A percentile compares a stretch with the other conserved stretches of the same genome.
These are phyloP conservation scores for Oncorhynchus tshawytscha DNA, from an alignment of 2,113 vertebrate species.

Conservation along the genomic window DNA sequence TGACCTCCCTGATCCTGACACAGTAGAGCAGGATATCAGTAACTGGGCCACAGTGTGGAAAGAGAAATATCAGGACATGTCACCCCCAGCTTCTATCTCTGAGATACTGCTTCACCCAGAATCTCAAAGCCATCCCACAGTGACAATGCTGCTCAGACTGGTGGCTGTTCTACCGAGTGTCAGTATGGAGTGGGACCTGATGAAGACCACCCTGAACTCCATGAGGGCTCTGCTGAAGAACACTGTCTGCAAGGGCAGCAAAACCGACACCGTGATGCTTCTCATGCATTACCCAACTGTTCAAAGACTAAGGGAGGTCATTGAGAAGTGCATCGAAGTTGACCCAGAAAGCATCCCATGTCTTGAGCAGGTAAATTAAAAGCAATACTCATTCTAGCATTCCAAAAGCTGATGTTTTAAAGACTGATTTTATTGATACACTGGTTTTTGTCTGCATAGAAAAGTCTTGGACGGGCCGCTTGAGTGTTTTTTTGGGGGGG, in stretches of 20 bases:
- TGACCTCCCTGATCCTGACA: constrained; percentile 87
- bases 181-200: constrained; percentile 88
- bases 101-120: constrained; percentile 87
- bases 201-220: constrained; percentile 82
- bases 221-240: constrained; percentile 82
- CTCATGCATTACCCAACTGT: constrained; percentile 85
- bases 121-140: constrained; percentile 86
- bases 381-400: background rate
- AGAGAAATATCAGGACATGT: constrained; percentile 87
- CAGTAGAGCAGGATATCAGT: constrained; percentile 84
- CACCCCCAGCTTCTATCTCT: constrained; percentile 87
- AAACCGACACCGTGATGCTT: constrained; percentile 82
- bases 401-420: too few relatives aligned
- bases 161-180: constrained; percentile 88
- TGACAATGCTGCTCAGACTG: constrained; percentile 84
- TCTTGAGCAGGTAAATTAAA: constrained; percentile 64
- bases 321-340: constrained; percentile 84
- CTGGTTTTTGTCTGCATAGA: too few relatives aligned
- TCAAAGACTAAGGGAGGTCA: constrained; percentile 85
- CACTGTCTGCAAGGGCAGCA: constrained; percentile 79
- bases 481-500: too few relatives aligned
- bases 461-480: too few relatives aligned
- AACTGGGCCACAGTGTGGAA: constrained; percentile 91
- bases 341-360: constrained; percentile 74
- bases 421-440: too few relatives aligned